Evolutionary conservation across 2,797 vertebrate species (phyloP).

Genomic region (Hybognathus amarus): DNA sequence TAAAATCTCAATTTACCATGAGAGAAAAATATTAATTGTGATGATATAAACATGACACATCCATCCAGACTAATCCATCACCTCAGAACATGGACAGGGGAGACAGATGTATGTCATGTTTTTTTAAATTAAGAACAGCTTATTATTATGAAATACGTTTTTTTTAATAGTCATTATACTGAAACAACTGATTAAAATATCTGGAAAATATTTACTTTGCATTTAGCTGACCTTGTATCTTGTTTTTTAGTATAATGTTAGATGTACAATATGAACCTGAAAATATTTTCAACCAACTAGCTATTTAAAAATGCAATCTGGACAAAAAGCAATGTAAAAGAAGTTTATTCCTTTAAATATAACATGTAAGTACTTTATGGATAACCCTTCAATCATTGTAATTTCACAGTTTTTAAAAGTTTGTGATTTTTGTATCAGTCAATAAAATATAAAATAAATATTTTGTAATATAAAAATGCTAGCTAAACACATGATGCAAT

Average conservation of each 20-base stretch:
- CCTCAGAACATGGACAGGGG: background rate
- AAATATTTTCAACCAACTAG: background rate
- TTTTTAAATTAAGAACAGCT: background rate
- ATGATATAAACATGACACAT: background rate
- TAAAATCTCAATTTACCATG: background rate
- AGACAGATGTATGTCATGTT: background rate
- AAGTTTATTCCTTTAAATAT: background rate
- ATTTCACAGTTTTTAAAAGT: slow-evolving; percentile 11
- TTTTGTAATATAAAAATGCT: background rate
- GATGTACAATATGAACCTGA: background rate
- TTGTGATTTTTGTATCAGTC: slow-evolving; percentile 4
- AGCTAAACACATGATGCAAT: background rate
- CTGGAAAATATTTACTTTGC: background rate
- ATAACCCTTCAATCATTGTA: background rate
- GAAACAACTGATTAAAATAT: background rate
- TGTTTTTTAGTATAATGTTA: background rate
- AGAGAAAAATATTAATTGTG: background rate
- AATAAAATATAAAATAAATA: background rate
- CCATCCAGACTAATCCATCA: background rate
- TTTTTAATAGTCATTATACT: background rate
- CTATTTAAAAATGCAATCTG: background rate
- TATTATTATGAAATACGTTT: too few relatives aligned
- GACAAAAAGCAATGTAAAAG: background rate
- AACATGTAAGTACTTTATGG: background rate
- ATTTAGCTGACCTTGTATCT: background rate